Conservation (phyloP, 2,797 vertebrate species). For the Phoeniculus purpureus region DNA sequence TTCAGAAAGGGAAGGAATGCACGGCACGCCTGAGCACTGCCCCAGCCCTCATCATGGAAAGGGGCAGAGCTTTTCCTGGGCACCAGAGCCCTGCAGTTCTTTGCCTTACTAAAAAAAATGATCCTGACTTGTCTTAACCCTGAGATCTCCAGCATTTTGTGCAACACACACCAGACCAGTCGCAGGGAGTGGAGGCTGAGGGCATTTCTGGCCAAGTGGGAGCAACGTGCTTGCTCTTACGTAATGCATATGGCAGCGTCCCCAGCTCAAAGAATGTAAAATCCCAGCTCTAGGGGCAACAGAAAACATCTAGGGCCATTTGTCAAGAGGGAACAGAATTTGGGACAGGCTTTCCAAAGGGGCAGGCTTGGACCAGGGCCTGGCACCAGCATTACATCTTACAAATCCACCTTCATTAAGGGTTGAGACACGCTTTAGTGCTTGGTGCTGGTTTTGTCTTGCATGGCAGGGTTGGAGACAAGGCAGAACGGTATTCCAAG, state of each 20-base stretch:
- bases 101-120: conserved; percentile 42
- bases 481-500: background rate
- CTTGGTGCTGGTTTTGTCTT: background rate
- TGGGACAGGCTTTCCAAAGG: background rate
- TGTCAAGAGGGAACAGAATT: background rate
- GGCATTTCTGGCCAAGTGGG: background rate
- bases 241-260: rapidly evolving
- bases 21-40: background rate
- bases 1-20: conserved; percentile 61
- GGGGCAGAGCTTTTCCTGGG: conserved; percentile 25
- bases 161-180: background rate
- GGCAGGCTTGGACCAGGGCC: background rate
- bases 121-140: conserved; percentile 37
- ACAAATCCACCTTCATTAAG: background rate
- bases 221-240: background rate
- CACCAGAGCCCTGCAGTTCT: background rate
- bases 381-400: background rate
- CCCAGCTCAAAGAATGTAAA: background rate
- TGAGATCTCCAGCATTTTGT: background rate
- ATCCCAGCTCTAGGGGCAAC: background rate
- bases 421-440: background rate
- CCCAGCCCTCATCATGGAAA: conserved; percentile 51
- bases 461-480: background rate
- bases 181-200: background rate
- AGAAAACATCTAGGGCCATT: background rate